These are phyloP conservation scores for Mellilla xanthometata DNA, from an alignment of 2,888 invertebrate genomes.

Conservation along the genomic window DNA sequence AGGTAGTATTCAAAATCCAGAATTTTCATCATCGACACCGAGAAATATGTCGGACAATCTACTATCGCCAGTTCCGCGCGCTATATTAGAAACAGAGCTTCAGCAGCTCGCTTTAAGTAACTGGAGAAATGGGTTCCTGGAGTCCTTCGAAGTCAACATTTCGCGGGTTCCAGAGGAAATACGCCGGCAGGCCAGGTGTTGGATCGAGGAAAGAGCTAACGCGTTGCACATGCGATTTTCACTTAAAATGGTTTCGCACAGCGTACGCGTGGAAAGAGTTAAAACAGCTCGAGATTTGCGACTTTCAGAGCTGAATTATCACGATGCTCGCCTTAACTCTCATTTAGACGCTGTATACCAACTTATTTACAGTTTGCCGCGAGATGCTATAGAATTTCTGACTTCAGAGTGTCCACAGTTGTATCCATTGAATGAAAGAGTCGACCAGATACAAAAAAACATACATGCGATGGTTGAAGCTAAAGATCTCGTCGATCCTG, in stretches of 20 bases:
- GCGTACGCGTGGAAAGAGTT: constrained; percentile 57
- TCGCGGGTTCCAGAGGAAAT: constrained; percentile 52
- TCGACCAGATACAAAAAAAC: constrained; percentile 40
- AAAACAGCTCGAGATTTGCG: constrained; percentile 50
- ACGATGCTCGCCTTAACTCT: constrained; percentile 54
- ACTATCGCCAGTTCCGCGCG: constrained; percentile 41
- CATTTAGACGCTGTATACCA: constrained; percentile 56
- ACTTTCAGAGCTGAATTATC: constrained; percentile 51
- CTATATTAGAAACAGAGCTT: constrained; percentile 56
- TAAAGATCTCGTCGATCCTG: constrained; percentile 41
- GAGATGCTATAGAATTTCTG: constrained; percentile 46
- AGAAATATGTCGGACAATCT: constrained; percentile 19
- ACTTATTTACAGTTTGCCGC: constrained; percentile 46
- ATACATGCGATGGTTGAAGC: constrained; percentile 39
- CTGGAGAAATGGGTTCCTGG: constrained; percentile 66
- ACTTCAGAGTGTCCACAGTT: constrained; percentile 47
- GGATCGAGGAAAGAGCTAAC: constrained; percentile 55
- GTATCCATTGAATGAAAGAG: constrained; percentile 55
- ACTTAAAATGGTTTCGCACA: constrained; percentile 59
- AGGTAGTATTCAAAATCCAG: constrained; percentile 13
- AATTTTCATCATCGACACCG: constrained; percentile 15
- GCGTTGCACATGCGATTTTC: constrained; percentile 56
- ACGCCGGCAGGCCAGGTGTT: constrained; percentile 48
- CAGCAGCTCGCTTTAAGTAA: constrained; percentile 55
- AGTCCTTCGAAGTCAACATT: constrained; percentile 56